Conservation (phyloP, 2,888 invertebrate genomes). For the Ecliptopera silaceata region DNA sequence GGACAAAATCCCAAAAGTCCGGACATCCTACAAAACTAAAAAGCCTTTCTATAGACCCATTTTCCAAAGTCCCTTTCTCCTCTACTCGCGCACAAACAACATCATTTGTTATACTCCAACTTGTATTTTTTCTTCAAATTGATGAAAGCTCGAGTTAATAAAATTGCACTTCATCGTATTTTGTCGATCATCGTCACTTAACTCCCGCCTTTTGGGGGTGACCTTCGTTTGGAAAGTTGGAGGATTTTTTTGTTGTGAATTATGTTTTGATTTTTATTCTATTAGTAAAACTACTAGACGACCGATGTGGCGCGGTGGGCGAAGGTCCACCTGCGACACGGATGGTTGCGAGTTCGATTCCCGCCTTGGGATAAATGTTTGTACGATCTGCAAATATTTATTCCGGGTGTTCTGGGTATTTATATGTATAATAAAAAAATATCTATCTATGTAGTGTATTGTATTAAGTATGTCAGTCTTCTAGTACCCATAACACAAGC, state of each 20-base stretch:
- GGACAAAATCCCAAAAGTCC: conserved; percentile 6
- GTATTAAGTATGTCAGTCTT: too few relatives aligned
- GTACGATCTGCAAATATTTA: too few relatives aligned
- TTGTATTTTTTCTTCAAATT: conserved; percentile 72
- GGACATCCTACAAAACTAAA: conserved; percentile 19
- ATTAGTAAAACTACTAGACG: too few relatives aligned
- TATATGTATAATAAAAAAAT: too few relatives aligned
- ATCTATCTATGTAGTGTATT: too few relatives aligned
- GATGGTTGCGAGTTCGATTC: too few relatives aligned
- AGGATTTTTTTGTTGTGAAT: neutral
- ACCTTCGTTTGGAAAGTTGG: conserved; percentile 26
- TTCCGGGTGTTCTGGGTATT: too few relatives aligned
- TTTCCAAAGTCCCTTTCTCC: conserved; percentile 57
- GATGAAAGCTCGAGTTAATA: conserved; percentile 79
- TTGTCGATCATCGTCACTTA: conserved; percentile 83
- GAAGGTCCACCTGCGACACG: too few relatives aligned
- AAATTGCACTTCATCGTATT: conserved; percentile 81
- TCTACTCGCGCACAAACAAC: conserved; percentile 78
- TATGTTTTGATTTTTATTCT: too few relatives aligned
- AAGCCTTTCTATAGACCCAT: conserved; percentile 51
- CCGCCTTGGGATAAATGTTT: too few relatives aligned
- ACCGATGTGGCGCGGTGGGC: too few relatives aligned
- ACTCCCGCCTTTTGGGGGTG: conserved; percentile 53
- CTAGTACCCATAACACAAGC: too few relatives aligned
- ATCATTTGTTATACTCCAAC: conserved; percentile 79